phyloP scores from a whole-genome alignment of 2,888 invertebrate species.

The Acanthopleura granulata region DNA sequence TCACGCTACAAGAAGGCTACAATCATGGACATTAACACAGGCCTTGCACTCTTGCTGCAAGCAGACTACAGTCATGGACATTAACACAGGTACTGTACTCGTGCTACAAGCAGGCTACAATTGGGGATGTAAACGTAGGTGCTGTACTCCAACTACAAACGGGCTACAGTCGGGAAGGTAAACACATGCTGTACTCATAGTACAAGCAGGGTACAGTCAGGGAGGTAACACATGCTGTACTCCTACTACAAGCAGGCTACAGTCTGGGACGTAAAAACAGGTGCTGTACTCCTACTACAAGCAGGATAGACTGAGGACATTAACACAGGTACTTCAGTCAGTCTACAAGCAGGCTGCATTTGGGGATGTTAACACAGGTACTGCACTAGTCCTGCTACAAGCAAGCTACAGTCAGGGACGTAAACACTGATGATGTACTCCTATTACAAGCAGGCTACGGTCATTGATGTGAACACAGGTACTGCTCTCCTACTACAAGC shows the following conservation, averaged over 20 bases:
- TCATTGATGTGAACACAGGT: conserved; percentile 88
- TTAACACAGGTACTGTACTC: conserved; percentile 78
- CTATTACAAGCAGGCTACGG: conserved; percentile 86
- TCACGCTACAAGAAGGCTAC: conserved; percentile 88
- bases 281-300: conserved; percentile 76
- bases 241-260: conserved; percentile 79
- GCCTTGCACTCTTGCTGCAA: conserved; percentile 74
- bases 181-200: conserved; percentile 84
- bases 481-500: not conserved
- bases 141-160: too few relatives aligned
- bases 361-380: too few relatives aligned
- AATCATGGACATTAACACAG: conserved; percentile 84
- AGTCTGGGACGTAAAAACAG: too few relatives aligned
- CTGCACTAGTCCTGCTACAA: too few relatives aligned
- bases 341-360: too few relatives aligned
- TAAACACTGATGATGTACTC: too few relatives aligned
- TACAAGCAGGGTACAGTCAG: conserved; percentile 74
- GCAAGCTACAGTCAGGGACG: too few relatives aligned
- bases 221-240: conserved; percentile 26
- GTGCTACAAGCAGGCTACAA: not conserved
- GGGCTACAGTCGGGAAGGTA: too few relatives aligned
- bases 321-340: too few relatives aligned
- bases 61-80: conserved; percentile 78
- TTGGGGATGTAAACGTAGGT: not conserved
- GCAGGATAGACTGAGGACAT: conserved; percentile 25